A percentile compares a stretch with the other conserved stretches of the same genome.
These are phyloP conservation scores for Thecophora atra DNA, from an alignment of 2,888 invertebrate species.

Conservation along the genomic window DNA sequence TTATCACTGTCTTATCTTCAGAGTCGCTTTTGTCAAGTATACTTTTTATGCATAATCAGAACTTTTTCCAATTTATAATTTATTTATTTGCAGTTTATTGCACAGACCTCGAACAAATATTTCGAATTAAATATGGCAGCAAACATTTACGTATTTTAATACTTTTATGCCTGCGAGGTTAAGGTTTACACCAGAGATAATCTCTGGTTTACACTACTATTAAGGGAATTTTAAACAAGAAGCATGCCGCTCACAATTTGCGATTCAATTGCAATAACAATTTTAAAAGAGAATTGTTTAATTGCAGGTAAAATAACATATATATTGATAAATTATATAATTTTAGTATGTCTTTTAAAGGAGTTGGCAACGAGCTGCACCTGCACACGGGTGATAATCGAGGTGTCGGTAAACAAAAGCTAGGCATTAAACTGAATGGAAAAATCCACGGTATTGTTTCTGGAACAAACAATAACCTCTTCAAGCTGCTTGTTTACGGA, in stretches of 20 bases:
- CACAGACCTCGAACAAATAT: too few relatives aligned
- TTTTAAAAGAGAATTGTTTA: slow-evolving; percentile 41
- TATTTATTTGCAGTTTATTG: too few relatives aligned
- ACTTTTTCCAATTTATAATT: neutral
- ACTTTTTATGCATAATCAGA: neutral
- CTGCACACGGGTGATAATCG: slow-evolving; percentile 36
- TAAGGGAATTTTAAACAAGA: too few relatives aligned
- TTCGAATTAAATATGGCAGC: too few relatives aligned
- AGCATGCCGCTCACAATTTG: slow-evolving; percentile 44
- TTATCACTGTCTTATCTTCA: slow-evolving; percentile 6
- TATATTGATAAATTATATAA: neutral
- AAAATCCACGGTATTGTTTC: slow-evolving; percentile 47
- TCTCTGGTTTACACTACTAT: too few relatives aligned
- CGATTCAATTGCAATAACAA: slow-evolving; percentile 47
- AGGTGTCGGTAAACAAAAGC: slow-evolving; percentile 19
- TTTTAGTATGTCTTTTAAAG: slow-evolving; percentile 29
- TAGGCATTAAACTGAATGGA: slow-evolving; percentile 39
- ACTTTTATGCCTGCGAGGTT: too few relatives aligned
- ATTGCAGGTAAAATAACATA: slow-evolving; percentile 41
- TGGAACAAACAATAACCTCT: slow-evolving; percentile 1
- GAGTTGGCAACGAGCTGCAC: slow-evolving; percentile 48
- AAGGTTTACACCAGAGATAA: too few relatives aligned
- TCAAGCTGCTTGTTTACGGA: slow-evolving; percentile 44
- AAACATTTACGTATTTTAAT: too few relatives aligned
- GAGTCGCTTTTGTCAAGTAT: neutral